Percentiles rank a stretch among this genome's conserved stretches.
Conservation (phyloP, 2,888 invertebrate species). For the Congeria kusceri region DNA sequence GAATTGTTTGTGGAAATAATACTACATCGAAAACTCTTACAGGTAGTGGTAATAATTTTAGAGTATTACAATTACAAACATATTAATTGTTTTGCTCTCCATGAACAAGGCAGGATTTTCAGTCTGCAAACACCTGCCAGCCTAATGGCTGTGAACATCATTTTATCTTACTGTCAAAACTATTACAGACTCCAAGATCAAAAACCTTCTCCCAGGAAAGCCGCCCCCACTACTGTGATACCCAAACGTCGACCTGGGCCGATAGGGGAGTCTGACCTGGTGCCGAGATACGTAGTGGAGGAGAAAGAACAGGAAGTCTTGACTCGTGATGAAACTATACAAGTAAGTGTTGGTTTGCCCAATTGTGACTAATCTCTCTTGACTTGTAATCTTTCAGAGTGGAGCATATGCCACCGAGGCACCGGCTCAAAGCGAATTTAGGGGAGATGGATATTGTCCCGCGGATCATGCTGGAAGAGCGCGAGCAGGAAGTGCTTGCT, state of each 20-base stretch:
- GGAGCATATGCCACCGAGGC: constrained; percentile 46
- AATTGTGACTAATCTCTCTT: constrained; percentile 1
- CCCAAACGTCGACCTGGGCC: constrained; percentile 43
- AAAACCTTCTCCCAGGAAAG: constrained; percentile 8
- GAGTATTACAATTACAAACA: too few relatives aligned
- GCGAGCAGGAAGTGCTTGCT: constrained; percentile 83
- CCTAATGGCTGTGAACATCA: too few relatives aligned
- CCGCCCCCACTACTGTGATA: not conserved
- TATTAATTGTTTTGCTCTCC: too few relatives aligned
- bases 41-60: too few relatives aligned
- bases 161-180: too few relatives aligned
- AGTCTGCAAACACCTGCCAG: too few relatives aligned
- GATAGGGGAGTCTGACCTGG: constrained; percentile 51
- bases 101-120: too few relatives aligned
- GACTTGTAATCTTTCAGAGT: constrained; percentile 50
- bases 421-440: constrained; percentile 30
- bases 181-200: constrained; percentile 31
- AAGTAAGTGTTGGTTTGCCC: constrained; percentile 69
- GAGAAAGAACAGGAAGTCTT: constrained; percentile 83
- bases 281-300: constrained; percentile 73
- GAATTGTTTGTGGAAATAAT: too few relatives aligned
- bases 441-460: constrained; percentile 61
- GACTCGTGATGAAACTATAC: constrained; percentile 84
- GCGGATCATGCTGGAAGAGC: constrained; percentile 79
- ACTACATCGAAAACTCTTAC: too few relatives aligned